Conservation (phyloP, 1,140 invertebrate species). For the Drosophila simulans region DNA sequence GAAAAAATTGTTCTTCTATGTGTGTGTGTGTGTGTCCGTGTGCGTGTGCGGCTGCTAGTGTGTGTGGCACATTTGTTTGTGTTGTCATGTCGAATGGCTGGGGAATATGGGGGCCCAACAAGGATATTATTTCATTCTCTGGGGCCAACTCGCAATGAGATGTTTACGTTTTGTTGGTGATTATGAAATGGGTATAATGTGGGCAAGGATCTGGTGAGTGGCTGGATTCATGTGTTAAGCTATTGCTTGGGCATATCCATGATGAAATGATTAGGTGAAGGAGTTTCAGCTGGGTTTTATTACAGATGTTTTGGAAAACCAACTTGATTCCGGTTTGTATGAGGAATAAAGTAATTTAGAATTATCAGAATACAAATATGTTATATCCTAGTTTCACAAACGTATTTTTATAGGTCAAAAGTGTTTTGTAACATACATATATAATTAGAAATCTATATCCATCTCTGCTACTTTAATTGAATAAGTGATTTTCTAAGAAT, state of each 20-base stretch:
- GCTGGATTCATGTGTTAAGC: constrained; percentile 1
- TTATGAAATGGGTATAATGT: constrained; percentile 39
- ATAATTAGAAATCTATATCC: no score
- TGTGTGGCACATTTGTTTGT: constrained; percentile 12
- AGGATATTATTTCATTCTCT: constrained; percentile 28
- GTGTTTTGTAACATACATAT: no score
- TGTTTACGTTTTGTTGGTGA: constrained; percentile 43
- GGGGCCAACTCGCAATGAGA: constrained; percentile 21
- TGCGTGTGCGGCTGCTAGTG: background rate
- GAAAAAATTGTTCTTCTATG: background rate
- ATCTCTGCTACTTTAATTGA: no score
- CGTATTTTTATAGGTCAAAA: background rate
- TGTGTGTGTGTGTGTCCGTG: background rate
- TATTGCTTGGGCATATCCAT: background rate
- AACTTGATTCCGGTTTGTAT: no score
- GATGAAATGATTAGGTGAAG: constrained; percentile 3
- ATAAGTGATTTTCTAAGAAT: no score
- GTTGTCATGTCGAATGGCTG: constrained; percentile 5
- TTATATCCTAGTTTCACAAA: no score
- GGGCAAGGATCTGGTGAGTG: background rate
- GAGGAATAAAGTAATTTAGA: no score
- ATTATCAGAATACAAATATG: no score
- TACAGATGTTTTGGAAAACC: no score
- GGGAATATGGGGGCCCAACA: constrained; percentile 13
- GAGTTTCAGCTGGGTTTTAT: background rate